Evolutionary conservation across 2,113 vertebrate genomes (phyloP).

Genomic region (Colistium nudipinnis): DNA sequence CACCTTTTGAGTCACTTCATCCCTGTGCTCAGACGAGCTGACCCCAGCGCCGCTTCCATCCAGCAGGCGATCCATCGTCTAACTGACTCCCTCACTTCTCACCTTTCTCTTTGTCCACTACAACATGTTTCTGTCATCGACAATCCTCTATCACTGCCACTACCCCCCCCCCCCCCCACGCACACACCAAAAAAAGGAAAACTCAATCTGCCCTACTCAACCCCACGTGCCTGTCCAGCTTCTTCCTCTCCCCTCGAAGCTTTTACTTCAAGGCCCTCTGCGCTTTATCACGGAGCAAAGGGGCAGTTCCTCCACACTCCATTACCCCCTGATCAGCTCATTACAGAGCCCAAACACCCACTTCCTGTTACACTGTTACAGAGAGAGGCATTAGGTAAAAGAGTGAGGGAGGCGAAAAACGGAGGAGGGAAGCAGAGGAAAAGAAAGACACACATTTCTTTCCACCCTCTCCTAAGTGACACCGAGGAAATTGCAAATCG

Average conservation of each 20-base stretch:
- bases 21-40: slow-evolving; percentile 45
- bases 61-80: slow-evolving; percentile 50
- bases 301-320: slow-evolving; percentile 70
- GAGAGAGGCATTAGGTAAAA: slow-evolving; percentile 33
- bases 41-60: slow-evolving; percentile 50
- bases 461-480: slow-evolving; percentile 19
- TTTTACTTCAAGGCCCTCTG: slow-evolving; percentile 39
- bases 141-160: slow-evolving; percentile 9
- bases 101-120: not conserved
- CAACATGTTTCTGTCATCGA: slow-evolving; percentile 49
- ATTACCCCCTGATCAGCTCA: slow-evolving; percentile 70
- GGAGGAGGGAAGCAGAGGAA: not conserved
- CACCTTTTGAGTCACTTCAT: slow-evolving; percentile 59
- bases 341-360: slow-evolving; percentile 72
- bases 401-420: not conserved
- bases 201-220: slow-evolving; percentile 19
- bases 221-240: not conserved
- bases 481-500: slow-evolving; percentile 28
- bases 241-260: slow-evolving; percentile 13
- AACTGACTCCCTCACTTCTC: slow-evolving; percentile 8
- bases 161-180: slow-evolving; percentile 21
- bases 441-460: slow-evolving; percentile 9
- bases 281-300: slow-evolving; percentile 58
- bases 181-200: not conserved
- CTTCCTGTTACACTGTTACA: slow-evolving; percentile 69